Percentiles rank a stretch among this genome's conserved stretches.
Conservation (phyloP, 2,797 vertebrate genomes). For the Pachyuromys duprasi region DNA sequence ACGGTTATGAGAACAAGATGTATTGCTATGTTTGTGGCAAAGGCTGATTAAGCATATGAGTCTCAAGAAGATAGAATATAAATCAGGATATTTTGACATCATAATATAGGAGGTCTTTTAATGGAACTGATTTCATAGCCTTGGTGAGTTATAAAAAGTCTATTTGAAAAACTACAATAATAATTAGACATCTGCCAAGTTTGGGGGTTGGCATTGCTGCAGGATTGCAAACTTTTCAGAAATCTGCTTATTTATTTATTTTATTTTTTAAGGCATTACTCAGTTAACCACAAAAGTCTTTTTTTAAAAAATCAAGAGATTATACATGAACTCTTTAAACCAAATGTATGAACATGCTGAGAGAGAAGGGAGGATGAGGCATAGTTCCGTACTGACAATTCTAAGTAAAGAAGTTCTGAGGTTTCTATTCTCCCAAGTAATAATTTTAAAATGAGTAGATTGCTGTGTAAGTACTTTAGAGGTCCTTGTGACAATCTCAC, state of each 20-base stretch:
- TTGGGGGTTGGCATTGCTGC: conserved; percentile 61
- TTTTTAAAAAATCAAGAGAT: not conserved
- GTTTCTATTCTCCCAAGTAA: not conserved
- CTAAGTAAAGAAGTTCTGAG: conserved; percentile 18
- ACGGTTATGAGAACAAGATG: conserved; percentile 74
- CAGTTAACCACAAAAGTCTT: conserved; percentile 22
- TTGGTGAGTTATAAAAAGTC: conserved; percentile 73
- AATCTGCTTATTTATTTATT: not conserved
- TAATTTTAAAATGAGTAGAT: conserved; percentile 44
- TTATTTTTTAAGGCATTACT: conserved; percentile 6
- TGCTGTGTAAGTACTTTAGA: not conserved
- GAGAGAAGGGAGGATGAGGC: not conserved
- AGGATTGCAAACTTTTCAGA: conserved; percentile 61
- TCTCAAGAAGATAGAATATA: conserved; percentile 72
- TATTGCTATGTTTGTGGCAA: conserved; percentile 71
- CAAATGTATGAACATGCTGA: not conserved
- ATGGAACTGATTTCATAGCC: conserved; percentile 75
- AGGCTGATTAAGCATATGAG: conserved; percentile 68
- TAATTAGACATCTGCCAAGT: conserved; percentile 79
- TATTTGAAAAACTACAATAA: conserved; percentile 75
- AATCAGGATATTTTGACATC: conserved; percentile 80
- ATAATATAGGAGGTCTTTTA: conserved; percentile 70
- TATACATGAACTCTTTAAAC: conserved; percentile 23
- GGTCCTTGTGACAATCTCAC: not conserved
- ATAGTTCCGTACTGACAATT: not conserved